Percentiles rank a stretch among this genome's conserved stretches.
Conservation (phyloP, 2,888 invertebrate genomes). For the Drosophila sordidula region DNA sequence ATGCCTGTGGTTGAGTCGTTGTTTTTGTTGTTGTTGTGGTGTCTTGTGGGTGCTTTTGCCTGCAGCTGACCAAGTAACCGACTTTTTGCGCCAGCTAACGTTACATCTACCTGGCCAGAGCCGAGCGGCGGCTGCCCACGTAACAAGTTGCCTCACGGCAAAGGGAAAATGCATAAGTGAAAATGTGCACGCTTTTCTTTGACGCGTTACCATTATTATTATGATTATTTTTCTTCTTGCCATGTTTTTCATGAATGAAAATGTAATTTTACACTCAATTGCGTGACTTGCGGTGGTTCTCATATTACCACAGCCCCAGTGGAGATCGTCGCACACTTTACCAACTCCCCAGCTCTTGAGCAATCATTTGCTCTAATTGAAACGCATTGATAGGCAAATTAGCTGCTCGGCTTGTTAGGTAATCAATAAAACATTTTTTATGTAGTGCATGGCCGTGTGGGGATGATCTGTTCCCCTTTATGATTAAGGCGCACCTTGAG, state of each 20-base stretch:
- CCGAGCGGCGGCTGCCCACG: conserved; percentile 17
- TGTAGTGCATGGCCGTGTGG: not conserved
- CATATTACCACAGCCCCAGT: conserved; percentile 49
- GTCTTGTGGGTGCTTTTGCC: conserved; percentile 39
- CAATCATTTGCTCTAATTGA: conserved; percentile 52
- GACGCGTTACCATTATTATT: conserved; percentile 25
- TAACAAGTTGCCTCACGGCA: conserved; percentile 49
- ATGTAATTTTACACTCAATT: conserved; percentile 74
- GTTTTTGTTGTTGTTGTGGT: conserved; percentile 2
- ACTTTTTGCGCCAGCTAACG: conserved; percentile 61
- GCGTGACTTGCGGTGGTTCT: conserved; percentile 66
- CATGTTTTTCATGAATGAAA: conserved; percentile 62
- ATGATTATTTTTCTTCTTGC: not conserved
- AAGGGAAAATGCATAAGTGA: conserved; percentile 59
- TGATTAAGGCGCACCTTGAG: conserved; percentile 43
- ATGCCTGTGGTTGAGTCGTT: conserved; percentile 41
- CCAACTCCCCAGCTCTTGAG: conserved; percentile 9
- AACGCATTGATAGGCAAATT: conserved; percentile 66
- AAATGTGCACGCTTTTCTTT: conserved; percentile 73
- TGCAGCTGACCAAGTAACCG: conserved; percentile 64
- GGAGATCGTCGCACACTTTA: not conserved
- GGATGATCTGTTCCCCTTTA: conserved; percentile 19
- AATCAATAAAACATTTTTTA: conserved; percentile 19
- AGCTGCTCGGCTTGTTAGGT: conserved; percentile 25
- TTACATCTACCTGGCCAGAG: conserved; percentile 47